Percentiles rank a stretch among this genome's conserved stretches.
Conservation (phyloP, 2,797 vertebrate genomes). For the Micropoecilia bifurca region DNA sequence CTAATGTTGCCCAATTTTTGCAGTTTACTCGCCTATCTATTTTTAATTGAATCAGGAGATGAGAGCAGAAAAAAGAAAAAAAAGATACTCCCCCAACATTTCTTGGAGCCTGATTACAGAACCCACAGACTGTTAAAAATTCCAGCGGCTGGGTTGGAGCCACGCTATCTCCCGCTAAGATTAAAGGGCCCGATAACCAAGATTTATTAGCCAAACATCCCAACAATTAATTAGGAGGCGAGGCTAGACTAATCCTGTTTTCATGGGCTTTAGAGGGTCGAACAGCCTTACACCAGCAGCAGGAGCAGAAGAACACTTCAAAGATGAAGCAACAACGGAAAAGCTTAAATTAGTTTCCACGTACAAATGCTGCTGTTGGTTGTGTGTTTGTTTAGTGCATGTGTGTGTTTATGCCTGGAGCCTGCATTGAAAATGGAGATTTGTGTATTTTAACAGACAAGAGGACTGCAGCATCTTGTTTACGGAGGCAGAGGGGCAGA, state of each 20-base stretch:
- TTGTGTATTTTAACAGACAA: constrained; percentile 27
- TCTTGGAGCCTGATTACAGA: constrained; percentile 67
- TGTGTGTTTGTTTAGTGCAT: constrained; percentile 21
- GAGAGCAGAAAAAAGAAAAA: constrained; percentile 47
- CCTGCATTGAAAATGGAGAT: constrained; percentile 26
- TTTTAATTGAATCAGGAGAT: constrained; percentile 76
- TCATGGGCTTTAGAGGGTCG: constrained; percentile 68
- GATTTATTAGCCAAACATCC: constrained; percentile 81
- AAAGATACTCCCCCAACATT: constrained; percentile 59
- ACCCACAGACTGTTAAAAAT: constrained; percentile 66
- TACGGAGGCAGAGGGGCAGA: constrained; percentile 32
- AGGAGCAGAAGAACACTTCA: constrained; percentile 59
- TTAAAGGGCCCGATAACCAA: constrained; percentile 76
- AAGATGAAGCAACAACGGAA: constrained; percentile 52
- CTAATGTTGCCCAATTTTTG: constrained; percentile 62
- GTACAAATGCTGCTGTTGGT: constrained; percentile 15
- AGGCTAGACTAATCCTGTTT: constrained; percentile 77
- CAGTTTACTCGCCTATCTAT: constrained; percentile 58
- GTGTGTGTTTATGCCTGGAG: constrained; percentile 4
- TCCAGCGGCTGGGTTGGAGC: constrained; percentile 62
- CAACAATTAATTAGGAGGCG: constrained; percentile 79
- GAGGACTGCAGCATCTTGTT: constrained; percentile 35
- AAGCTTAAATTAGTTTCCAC: constrained; percentile 59
- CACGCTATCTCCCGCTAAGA: constrained; percentile 69
- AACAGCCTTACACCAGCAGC: constrained; percentile 50